phyloP scores from a whole-genome alignment of 2,888 invertebrate species.

The Eupithecia pulchellata region DNA sequence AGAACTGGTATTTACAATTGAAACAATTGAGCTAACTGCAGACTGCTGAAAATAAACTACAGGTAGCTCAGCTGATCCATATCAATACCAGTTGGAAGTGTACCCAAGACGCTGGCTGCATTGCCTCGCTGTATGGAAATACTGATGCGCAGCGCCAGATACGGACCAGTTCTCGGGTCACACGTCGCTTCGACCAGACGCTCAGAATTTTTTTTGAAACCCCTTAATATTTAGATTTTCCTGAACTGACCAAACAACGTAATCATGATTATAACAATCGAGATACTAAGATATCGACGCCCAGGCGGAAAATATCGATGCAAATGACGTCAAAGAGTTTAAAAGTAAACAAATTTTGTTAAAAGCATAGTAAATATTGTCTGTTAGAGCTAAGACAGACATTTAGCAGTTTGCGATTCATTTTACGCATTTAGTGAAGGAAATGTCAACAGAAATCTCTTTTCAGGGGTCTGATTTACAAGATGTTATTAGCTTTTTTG shows the following conservation, averaged over 20 bases:
- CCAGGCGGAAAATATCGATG: not conserved
- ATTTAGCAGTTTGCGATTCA: not conserved
- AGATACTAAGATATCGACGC: not conserved
- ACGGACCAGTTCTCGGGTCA: too few relatives aligned
- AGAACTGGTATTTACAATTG: too few relatives aligned
- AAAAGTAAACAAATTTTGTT: not conserved
- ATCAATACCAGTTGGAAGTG: too few relatives aligned
- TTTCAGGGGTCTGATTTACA: not conserved
- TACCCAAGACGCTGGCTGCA: too few relatives aligned
- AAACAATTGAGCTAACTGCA: too few relatives aligned
- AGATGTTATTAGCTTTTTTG: not conserved
- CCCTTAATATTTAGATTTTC: not conserved
- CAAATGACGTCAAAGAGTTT: not conserved
- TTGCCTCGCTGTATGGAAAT: too few relatives aligned
- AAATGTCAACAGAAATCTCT: not conserved
- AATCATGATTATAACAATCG: not conserved
- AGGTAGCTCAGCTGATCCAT: too few relatives aligned
- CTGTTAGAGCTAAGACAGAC: not conserved
- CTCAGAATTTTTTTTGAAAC: too few relatives aligned
- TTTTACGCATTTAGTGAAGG: not conserved
- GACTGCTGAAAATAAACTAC: too few relatives aligned
- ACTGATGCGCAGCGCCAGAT: too few relatives aligned
- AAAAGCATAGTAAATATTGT: slow-evolving; percentile 1
- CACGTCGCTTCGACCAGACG: too few relatives aligned
- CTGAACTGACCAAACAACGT: not conserved